These are phyloP conservation scores for Ceratothoa steindachneri DNA, from an alignment of 2,888 invertebrate genomes.

Conservation along the genomic window DNA sequence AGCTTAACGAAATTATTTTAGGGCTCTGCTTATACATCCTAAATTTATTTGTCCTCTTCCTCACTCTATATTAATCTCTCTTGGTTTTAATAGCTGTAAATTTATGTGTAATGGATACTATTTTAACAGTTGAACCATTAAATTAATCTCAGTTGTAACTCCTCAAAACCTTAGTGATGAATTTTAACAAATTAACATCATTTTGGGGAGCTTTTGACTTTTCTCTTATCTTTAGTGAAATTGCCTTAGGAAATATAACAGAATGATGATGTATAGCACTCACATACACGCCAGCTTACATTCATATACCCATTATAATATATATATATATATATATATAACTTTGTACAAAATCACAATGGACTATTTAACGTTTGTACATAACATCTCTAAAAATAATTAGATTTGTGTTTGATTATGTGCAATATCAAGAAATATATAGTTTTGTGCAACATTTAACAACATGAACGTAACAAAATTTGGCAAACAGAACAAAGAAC, in stretches of 20 bases:
- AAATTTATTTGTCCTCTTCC: too few species aligned
- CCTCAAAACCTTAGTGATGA: too few species aligned
- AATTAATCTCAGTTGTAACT: too few species aligned
- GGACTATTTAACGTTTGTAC: background rate
- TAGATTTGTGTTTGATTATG: background rate
- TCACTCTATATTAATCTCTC: too few species aligned
- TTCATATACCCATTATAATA: background rate
- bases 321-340: conserved; percentile 16
- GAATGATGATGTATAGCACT: background rate
- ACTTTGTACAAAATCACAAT: background rate
- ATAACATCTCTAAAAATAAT: background rate
- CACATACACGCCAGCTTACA: background rate
- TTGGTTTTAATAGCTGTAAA: too few species aligned
- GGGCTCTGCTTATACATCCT: too few species aligned
- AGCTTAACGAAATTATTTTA: too few species aligned
- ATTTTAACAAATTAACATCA: too few species aligned
- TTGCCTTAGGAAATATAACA: background rate
- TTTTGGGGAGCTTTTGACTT: too few species aligned
- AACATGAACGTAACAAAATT: background rate
- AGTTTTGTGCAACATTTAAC: background rate
- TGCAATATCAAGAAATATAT: background rate
- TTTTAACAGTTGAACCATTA: too few species aligned
- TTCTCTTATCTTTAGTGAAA: too few species aligned
- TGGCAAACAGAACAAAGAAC: background rate
- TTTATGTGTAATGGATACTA: too few species aligned